These are phyloP conservation scores for Motacilla alba DNA, from an alignment of 2,113 vertebrate species.

Conservation along the genomic window DNA sequence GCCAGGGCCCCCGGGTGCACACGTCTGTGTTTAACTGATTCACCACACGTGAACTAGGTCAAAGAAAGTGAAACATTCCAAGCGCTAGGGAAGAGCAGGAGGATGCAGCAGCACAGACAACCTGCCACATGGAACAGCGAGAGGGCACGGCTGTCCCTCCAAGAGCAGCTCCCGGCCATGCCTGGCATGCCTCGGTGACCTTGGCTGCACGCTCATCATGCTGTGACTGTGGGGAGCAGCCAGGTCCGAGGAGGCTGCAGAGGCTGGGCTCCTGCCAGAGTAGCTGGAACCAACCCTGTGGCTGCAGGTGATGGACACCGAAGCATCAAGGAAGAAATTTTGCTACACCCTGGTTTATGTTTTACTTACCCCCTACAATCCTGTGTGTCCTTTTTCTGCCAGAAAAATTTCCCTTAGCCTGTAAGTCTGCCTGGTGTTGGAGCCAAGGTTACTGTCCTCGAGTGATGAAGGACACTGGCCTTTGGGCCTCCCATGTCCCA, in stretches of 20 bases:
- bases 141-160: background rate
- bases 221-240: background rate
- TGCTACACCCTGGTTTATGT: background rate
- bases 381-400: background rate
- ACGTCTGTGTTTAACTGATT: background rate
- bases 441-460: background rate
- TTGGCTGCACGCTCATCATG: background rate
- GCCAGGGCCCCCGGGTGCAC: accelerated
- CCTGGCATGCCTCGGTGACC: accelerated
- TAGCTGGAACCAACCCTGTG: background rate
- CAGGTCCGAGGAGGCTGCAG: background rate
- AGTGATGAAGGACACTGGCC: background rate
- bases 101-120: background rate
- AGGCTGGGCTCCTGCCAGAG: background rate
- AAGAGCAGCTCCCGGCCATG: background rate
- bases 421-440: background rate
- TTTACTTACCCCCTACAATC: background rate
- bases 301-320: background rate
- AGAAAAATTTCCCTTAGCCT: background rate
- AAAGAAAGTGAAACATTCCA: background rate
- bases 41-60: background rate
- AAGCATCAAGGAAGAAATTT: background rate
- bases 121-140: background rate
- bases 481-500: too few species aligned
- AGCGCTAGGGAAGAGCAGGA: background rate